Evolutionary conservation across 92 coral and sea anemone genomes (phyloP), one percentile per base, ranked within the genome.

Genomic region (Nematostella vectensis): DNA sequence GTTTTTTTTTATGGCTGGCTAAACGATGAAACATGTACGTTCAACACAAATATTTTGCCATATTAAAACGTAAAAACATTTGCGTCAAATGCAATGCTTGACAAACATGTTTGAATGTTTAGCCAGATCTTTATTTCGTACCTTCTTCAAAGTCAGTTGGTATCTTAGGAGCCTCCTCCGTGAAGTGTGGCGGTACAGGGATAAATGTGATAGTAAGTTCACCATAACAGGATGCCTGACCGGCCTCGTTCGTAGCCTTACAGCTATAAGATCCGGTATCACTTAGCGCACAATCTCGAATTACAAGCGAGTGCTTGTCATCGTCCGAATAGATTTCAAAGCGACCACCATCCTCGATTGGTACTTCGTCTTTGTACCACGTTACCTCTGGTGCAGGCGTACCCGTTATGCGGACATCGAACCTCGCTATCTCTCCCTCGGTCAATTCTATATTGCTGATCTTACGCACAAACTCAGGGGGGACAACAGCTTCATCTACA

Each of bases 401-500:
- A 30, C 99, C 96, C 45, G 87, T 77, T 25, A 93, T 93, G 28
- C 94, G 85, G 15, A 93, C 96, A 55, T 82, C 81, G 49, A 93
- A 88, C 50, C 88, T 82, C 24, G 78, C 99, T 53, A 83, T 68
- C 39, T 83, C 89, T 20, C 88, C 99, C 51, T 88, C 94, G 58
- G 75, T 72, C 47, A 93, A 76, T 60, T 93, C 85, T 12, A 88
- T 73, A 55, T 74, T 75, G 43, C 66, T 77, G 69, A 93, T 75
- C 68, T 65, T 78, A 54, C 85, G 61, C 3, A 76, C 63, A 60
- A 93, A 93, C 45, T 76, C 85, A 31, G 99, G 99, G 29, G 85
- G 84, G 27, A 88, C 93, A 36, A 82, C 78, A 31, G 94, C 67
- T 54, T 88, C 96, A 43, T 76, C 85, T 2, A 93, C 89, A 29